Conservation (phyloP, 2,113 vertebrate genomes). For the Neodon shergylaensis region DNA sequence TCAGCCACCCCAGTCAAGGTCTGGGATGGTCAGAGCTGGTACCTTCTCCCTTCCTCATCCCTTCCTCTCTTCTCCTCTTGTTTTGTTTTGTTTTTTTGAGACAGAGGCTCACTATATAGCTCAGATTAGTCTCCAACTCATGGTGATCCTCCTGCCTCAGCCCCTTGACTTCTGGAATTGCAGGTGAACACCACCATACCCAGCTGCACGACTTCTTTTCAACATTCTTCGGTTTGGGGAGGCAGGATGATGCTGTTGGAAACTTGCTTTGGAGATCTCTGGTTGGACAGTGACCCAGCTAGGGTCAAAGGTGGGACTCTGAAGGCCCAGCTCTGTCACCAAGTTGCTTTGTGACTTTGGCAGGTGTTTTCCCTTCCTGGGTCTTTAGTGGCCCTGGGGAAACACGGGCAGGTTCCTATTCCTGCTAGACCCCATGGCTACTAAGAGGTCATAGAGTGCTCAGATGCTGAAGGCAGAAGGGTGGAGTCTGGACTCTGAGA, state of each 20-base stretch:
- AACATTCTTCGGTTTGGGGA: background rate
- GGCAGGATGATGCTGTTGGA: background rate
- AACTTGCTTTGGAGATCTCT: background rate
- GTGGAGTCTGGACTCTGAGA: background rate
- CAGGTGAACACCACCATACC: background rate
- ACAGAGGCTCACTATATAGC: background rate
- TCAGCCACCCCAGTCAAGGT: background rate
- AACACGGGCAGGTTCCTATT: no score
- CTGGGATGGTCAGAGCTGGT: background rate
- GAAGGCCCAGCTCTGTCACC: background rate
- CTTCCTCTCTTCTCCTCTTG: accelerated
- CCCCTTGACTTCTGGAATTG: background rate
- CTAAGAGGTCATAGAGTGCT: background rate
- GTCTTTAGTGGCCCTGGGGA: background rate
- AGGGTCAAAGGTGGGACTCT: background rate
- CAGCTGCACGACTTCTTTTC: background rate
- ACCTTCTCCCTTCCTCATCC: no score
- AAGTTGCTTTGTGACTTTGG: background rate
- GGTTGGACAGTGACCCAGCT: background rate
- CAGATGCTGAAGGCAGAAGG: background rate
- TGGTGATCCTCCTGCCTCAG: background rate
- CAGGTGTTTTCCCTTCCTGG: background rate
- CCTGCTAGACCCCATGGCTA: background rate
- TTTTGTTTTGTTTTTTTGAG: background rate
- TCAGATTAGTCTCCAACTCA: background rate